phyloP scores from a whole-genome alignment of 1,140 invertebrate genomes.

The Micrasema longulum region DNA sequence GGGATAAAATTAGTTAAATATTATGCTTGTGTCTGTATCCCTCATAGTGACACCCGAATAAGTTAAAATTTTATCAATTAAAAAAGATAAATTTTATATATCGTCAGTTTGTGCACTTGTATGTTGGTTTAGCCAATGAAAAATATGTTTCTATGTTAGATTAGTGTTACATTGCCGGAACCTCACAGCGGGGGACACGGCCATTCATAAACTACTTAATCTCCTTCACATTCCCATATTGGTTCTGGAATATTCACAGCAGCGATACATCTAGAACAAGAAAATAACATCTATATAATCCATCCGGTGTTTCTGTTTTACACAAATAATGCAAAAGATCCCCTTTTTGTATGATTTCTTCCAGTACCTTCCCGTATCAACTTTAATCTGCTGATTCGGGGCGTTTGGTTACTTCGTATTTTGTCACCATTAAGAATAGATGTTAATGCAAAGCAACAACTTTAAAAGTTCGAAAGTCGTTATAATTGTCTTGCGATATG shows the following conservation, averaged over 20 bases:
- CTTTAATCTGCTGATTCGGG: too few species aligned
- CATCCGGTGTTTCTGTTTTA: too few species aligned
- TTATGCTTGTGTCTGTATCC: constrained; percentile 39
- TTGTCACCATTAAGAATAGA: too few species aligned
- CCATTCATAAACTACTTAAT: constrained; percentile 47
- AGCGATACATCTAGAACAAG: constrained; percentile 51
- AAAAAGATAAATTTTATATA: constrained; percentile 49
- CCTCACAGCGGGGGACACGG: neutral
- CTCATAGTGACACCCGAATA: constrained; percentile 41
- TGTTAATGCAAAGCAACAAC: too few species aligned
- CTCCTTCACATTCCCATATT: constrained; percentile 40
- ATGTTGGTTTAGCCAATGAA: constrained; percentile 37
- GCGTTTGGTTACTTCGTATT: too few species aligned
- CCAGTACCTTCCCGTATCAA: too few species aligned
- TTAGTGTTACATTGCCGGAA: constrained; percentile 43
- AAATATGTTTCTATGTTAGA: constrained; percentile 46
- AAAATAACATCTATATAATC: too few species aligned
- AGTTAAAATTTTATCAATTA: constrained; percentile 44
- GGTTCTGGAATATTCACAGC: constrained; percentile 45
- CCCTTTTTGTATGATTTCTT: too few species aligned
- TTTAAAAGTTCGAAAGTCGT: too few species aligned
- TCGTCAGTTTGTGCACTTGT: constrained; percentile 53
- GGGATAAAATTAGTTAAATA: constrained; percentile 53
- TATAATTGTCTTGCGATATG: too few species aligned
- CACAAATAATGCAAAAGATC: too few species aligned